Evolutionary conservation across 2,888 invertebrate genomes (phyloP), one percentile per base, ranked within the genome.

Genomic region (Drosophila rellima): DNA sequence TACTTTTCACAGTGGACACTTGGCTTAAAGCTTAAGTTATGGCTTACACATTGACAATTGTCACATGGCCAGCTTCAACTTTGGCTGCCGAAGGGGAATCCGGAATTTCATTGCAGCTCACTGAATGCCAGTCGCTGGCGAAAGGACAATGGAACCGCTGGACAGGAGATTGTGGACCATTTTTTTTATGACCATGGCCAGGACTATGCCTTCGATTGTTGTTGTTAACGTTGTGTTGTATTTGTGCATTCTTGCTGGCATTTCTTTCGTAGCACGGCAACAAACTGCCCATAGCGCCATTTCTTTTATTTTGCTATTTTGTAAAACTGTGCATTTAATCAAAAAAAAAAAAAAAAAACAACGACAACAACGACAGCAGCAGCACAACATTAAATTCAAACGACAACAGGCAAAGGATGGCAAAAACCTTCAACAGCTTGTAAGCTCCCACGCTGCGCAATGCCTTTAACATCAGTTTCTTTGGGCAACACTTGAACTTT

Each of bases 261-360:
- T 60, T 80, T 83, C 80, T 83, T 71, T 66, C 70, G 8, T 37
- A 40, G 64, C 47, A 47, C 48, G 63, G 29, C 63, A 62, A 62
- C 37, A 51, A 37, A n/a, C 10, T n/a, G 3, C 47, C n/a, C 29
- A 54, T 40, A 40, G 17, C 11, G 50, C 48, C 60, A n/a, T 45
- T 29, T 31, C 11, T 26, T 15, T n/a, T 11, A 18, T 10, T 2
- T 18, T 15, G 52, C 68, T 62, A 70, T 62, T 83, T 86, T 87
- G 82, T 88, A 80, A 86, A 76, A 86, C 70, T 84, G 78, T 72
- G 78, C 89, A 86, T 80, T 83, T 83, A 78, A 86, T 80, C 76
- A 79, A 57, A 55, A 69, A 51, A 50, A 51, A 40, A 70, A 44
- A 42, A 45, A 37, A 33, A 11, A 8, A 5, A 13, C 15, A 26